Evolutionary conservation across 2,888 invertebrate genomes (phyloP).

Genomic region (Ceraclea dissimilis): DNA sequence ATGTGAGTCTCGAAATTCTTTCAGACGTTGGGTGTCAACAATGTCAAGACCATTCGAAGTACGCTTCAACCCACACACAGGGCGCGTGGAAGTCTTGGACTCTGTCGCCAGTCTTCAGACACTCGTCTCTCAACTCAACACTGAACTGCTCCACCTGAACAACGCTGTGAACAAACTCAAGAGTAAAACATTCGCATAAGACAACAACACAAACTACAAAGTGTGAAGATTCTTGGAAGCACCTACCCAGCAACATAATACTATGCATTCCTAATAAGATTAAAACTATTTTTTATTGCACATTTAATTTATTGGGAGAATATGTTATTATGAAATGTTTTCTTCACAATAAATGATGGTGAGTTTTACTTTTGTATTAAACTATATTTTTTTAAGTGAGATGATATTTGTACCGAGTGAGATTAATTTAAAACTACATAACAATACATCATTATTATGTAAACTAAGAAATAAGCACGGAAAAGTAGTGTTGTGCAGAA

Average conservation of each 20-base stretch:
- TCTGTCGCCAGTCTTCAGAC: conserved; percentile 81
- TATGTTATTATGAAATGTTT: not conserved
- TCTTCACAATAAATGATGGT: not conserved
- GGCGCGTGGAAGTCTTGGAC: conserved; percentile 91
- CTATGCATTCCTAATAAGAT: not conserved
- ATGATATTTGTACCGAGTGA: not conserved
- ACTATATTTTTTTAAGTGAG: not conserved
- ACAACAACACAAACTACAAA: not conserved
- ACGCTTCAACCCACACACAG: conserved; percentile 96
- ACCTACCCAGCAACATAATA: not conserved
- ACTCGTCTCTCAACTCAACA: conserved; percentile 76
- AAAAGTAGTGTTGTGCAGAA: not conserved
- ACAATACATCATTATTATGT: too few species aligned
- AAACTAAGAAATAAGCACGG: not conserved
- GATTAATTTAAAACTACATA: not conserved
- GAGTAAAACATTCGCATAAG: conserved; percentile 53
- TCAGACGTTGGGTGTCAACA: conserved; percentile 81
- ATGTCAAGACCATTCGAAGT: conserved; percentile 97
- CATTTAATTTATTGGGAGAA: not conserved
- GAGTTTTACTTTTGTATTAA: not conserved
- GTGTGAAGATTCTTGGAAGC: not conserved
- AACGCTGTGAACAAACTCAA: conserved; percentile 84
- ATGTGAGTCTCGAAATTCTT: too few species aligned
- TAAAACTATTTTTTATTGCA: not conserved
- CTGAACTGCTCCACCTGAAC: conserved; percentile 79